Conservation (phyloP, 2,888 invertebrate species). For the Physocephala rufipes region DNA sequence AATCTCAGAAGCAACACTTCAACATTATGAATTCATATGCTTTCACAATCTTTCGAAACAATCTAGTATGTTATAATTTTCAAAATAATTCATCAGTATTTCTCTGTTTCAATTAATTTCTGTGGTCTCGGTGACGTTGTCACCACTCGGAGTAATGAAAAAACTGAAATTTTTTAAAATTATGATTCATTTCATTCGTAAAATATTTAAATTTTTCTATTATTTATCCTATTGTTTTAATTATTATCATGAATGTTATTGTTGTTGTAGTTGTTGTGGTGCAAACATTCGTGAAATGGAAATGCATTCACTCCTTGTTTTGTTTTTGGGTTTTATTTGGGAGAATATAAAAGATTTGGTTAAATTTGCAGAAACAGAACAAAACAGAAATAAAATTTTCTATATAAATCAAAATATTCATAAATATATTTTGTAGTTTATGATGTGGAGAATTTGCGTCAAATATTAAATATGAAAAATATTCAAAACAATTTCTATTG, state of each 20-base stretch:
- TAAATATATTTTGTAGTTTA: too few species aligned
- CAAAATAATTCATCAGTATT: background rate
- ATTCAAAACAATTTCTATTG: too few species aligned
- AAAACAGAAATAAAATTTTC: too few species aligned
- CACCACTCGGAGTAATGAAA: background rate
- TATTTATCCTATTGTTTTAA: background rate
- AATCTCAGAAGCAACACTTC: background rate
- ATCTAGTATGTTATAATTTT: background rate
- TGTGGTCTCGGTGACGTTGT: background rate
- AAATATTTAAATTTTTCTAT: background rate
- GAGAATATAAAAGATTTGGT: background rate
- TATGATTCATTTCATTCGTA: background rate
- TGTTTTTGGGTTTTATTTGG: background rate
- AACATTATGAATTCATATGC: background rate
- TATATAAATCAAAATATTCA: too few species aligned
- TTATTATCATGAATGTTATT: background rate
- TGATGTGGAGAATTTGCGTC: too few species aligned
- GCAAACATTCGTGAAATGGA: too few species aligned
- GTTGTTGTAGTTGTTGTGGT: too few species aligned
- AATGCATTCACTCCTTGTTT: slow-evolving; percentile 8
- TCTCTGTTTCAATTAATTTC: slow-evolving; percentile 19
- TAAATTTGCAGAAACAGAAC: background rate
- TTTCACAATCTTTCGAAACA: background rate
- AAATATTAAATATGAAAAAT: too few species aligned
- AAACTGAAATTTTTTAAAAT: background rate